phyloP scores from a whole-genome alignment of 2,797 vertebrate species.

The Amphiprion clarkii region DNA sequence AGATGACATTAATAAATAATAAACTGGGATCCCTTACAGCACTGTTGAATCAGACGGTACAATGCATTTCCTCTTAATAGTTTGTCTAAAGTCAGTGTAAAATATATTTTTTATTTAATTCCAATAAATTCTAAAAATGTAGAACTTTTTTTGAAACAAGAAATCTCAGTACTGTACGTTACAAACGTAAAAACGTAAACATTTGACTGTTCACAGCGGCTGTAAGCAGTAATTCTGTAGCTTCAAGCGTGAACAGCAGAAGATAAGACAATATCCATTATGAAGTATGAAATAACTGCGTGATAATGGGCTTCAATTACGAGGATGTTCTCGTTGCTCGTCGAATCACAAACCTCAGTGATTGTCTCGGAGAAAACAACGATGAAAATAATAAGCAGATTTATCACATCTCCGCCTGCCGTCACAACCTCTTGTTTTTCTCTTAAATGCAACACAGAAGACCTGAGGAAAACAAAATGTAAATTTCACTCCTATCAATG shows the following conservation, averaged over 20 bases:
- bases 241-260: slow-evolving; percentile 17
- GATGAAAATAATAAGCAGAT: slow-evolving; percentile 25
- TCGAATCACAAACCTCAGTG: slow-evolving; percentile 18
- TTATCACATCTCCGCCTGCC: slow-evolving; percentile 20
- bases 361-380: slow-evolving; percentile 45
- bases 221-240: slow-evolving; percentile 4
- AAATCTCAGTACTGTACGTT: no score
- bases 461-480: slow-evolving; percentile 33
- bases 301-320: slow-evolving; percentile 44
- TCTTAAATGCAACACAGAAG: slow-evolving; percentile 7
- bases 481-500: slow-evolving; percentile 29
- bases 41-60: no score
- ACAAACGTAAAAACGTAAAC: slow-evolving; percentile 16
- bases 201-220: neutral
- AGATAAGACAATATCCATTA: slow-evolving; percentile 46
- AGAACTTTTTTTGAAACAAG: no score
- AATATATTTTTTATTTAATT: no score
- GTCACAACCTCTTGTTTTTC: neutral
- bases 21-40: no score
- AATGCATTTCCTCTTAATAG: no score
- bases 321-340: slow-evolving; percentile 16
- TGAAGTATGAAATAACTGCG: neutral
- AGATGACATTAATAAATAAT: no score
- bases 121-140: no score
- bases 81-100: no score